Evolutionary conservation across 1,140 invertebrate species (phyloP), one percentile per base, ranked within the genome.

Genomic region (Belonocnema kinseyi): DNA sequence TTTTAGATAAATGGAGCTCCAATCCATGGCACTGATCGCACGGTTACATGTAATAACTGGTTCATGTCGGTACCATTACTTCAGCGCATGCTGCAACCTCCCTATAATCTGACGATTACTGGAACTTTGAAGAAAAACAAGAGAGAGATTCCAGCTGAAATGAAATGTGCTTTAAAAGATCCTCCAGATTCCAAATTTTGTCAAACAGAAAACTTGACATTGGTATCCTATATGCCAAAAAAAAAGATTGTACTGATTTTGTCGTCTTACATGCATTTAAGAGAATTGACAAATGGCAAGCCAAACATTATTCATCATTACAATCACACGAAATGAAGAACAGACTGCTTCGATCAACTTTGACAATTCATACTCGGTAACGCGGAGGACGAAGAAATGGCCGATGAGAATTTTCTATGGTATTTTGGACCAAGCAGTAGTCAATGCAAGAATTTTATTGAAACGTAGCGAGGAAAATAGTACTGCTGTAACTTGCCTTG

Each of bases 81-180:
- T 12, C 76, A 85, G 77, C 77, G 73, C 16, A 66, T 87, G 53
- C 50, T 81, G 19, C 77, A 75, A 50, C 50, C 51, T 72, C 50
- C 71, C 50, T 77, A 85, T 61, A 81, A 83, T 46, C 54, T 87
- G 11, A 88, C 84, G 56, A 61, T 82, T 58, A 80, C 85, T 33
- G 85, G 83, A 70, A 87, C 85, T 17, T 46, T 87, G 0, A 70
- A 83, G 75, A 85, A 85, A 76, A 83, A 87, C 75, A 83, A 87
- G 72, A 56, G 73, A 56, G 50, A 86, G 74, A 75, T 85, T 53
- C 83, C 84, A 40, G 54, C 53, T 40, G 80, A 80, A 72, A 72
- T 72, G 71, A 72, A 74, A 74, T 8, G 33, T 19, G 73, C 73
- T 53, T 51, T n/a, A 12, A 54, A 74, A 26, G 16, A n/a, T 19